Evolutionary conservation across 1,140 invertebrate species (phyloP).

Genomic region (Ceratoteleas bidentatus): DNA sequence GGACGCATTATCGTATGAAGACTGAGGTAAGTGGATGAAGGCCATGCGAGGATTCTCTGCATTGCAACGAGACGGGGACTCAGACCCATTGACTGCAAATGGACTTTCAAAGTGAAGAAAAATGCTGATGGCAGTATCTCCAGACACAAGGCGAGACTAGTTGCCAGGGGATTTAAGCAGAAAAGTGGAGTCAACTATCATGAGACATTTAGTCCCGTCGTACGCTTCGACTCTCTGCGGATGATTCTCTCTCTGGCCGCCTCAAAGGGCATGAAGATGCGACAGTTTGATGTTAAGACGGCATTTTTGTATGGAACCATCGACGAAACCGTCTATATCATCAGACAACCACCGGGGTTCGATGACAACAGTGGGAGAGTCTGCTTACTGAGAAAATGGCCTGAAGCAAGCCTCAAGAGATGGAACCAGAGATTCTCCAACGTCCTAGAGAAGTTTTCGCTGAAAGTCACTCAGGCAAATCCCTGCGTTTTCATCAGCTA

Average conservation of each 20-base stretch:
- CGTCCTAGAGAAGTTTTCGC: too few relatives aligned
- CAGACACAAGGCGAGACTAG: conserved; percentile 57
- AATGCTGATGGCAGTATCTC: not conserved
- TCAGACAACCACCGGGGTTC: conserved; percentile 66
- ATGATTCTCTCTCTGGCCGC: conserved; percentile 55
- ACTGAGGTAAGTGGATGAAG: conserved; percentile 13
- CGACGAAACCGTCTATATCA: conserved; percentile 77
- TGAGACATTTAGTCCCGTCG: conserved; percentile 66
- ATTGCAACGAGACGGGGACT: conserved; percentile 8
- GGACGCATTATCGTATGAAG: not conserved
- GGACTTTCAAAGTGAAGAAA: not conserved
- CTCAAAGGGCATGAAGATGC: conserved; percentile 39
- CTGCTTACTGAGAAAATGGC: too few relatives aligned
- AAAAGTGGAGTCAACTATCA: conserved; percentile 62
- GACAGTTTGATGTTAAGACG: conserved; percentile 72
- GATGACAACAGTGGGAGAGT: too few relatives aligned
- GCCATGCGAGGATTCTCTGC: conserved; percentile 26
- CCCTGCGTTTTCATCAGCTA: too few relatives aligned
- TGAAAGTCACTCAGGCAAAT: too few relatives aligned
- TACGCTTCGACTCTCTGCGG: conserved; percentile 30
- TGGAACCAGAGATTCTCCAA: too few relatives aligned
- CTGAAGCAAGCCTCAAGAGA: too few relatives aligned
- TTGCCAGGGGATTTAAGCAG: conserved; percentile 66
- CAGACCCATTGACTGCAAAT: not conserved
- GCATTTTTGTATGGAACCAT: conserved; percentile 70